These are phyloP conservation scores for Dendrocincla tyrannina DNA, from an alignment of 2,797 vertebrate genomes.

Conservation along the genomic window DNA sequence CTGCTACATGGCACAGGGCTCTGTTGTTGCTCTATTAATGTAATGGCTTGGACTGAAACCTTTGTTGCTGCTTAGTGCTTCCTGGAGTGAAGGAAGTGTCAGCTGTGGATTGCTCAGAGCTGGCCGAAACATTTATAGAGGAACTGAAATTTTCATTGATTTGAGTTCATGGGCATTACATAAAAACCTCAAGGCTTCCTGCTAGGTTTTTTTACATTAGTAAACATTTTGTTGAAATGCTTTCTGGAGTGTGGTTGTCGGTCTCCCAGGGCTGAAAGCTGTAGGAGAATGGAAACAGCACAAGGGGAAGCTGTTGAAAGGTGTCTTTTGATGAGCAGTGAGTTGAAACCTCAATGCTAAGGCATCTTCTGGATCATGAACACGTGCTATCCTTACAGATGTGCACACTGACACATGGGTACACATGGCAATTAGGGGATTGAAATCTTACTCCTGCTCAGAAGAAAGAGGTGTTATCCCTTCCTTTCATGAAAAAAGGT, in stretches of 20 bases:
- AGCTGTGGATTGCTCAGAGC: conserved; percentile 50
- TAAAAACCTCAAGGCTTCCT: conserved; percentile 50
- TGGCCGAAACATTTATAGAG: conserved; percentile 68
- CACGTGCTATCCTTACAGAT: not conserved
- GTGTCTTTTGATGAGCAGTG: not conserved
- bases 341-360: not conserved
- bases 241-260: not conserved
- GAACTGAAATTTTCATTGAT: conserved; percentile 64
- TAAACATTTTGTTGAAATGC: conserved; percentile 46
- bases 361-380: not conserved
- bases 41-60: conserved; percentile 22
- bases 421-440: accelerated
- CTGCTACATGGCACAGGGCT: not conserved
- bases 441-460: not conserved
- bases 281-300: not conserved
- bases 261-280: not conserved
- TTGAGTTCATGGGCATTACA: conserved; percentile 35
- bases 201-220: not conserved
- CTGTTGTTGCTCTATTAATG: not conserved
- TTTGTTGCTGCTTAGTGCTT: conserved; percentile 27
- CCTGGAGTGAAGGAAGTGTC: conserved; percentile 56
- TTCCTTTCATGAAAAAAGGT: not conserved
- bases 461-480: not conserved
- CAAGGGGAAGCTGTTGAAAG: not conserved
- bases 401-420: accelerated